These are phyloP conservation scores for Nothocercus nigrocapillus DNA, from an alignment of 2,113 vertebrate genomes.

Conservation along the genomic window DNA sequence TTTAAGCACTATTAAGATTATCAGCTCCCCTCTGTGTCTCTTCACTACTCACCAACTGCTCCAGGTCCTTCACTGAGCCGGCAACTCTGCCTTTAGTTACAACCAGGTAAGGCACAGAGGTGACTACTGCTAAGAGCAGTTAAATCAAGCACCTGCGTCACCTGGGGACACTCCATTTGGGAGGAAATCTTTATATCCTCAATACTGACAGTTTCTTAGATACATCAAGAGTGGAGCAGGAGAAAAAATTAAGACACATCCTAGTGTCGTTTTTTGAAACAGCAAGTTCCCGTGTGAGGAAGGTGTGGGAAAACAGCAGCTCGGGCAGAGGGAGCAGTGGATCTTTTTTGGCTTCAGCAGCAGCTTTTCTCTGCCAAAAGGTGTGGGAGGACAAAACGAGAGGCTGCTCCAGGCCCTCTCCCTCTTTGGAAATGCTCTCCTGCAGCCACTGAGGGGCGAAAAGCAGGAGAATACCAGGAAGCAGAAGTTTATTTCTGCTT, in stretches of 20 bases:
- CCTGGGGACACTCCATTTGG: neutral
- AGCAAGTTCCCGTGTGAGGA: neutral
- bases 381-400: neutral
- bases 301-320: neutral
- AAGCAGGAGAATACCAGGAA: neutral
- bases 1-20: neutral
- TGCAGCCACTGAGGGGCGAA: neutral
- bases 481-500: neutral
- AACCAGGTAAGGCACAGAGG: neutral
- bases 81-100: neutral
- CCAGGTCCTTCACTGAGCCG: neutral
- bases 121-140: accelerated
- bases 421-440: neutral
- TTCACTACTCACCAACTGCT: neutral
- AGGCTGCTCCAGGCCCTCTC: neutral
- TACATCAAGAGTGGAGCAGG: neutral
- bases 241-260: neutral
- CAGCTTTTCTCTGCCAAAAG: neutral
- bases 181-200: neutral
- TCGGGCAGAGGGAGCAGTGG: neutral
- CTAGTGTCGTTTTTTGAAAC: neutral
- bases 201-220: neutral
- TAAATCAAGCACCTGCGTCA: neutral
- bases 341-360: neutral
- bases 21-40: neutral